A percentile compares a stretch with the other conserved stretches of the same genome.
These are phyloP conservation scores for Xiphophorus hellerii DNA, from an alignment of 2,113 vertebrate genomes.

Conservation along the genomic window DNA sequence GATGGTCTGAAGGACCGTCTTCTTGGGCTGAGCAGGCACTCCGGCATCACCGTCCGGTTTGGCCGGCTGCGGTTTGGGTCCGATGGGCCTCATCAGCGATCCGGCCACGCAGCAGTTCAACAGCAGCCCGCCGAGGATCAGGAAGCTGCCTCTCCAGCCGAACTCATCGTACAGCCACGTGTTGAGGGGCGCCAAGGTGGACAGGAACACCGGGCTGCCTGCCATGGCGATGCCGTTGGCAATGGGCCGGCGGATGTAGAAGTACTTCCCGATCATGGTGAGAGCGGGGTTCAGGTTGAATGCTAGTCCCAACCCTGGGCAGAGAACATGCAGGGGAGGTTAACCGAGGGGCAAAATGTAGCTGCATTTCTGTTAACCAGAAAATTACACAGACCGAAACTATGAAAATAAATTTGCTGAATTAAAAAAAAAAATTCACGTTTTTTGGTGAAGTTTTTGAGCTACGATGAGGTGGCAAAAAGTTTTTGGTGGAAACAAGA, in stretches of 20 bases:
- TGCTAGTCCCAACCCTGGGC: slow-evolving; percentile 90
- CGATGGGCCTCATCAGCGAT: slow-evolving; percentile 93
- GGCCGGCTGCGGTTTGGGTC: slow-evolving; percentile 74
- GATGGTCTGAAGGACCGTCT: slow-evolving; percentile 83
- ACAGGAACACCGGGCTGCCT: slow-evolving; percentile 96
- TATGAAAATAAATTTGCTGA: too few species aligned
- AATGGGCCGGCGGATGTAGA: slow-evolving; percentile 90
- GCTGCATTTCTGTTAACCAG: too few species aligned
- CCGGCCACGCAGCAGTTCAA: slow-evolving; percentile 97
- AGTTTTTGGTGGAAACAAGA: too few species aligned
- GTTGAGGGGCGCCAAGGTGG: slow-evolving; percentile 92
- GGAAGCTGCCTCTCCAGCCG: slow-evolving; percentile 96
- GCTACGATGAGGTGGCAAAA: too few species aligned
- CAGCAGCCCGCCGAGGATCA: slow-evolving; percentile 92
- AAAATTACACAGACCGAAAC: too few species aligned
- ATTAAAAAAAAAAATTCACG: too few species aligned
- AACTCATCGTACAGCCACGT: slow-evolving; percentile 89
- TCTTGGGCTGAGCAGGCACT: slow-evolving; percentile 61
- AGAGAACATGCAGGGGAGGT: not conserved
- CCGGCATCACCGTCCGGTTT: slow-evolving; percentile 25
- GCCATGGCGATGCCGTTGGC: slow-evolving; percentile 98
- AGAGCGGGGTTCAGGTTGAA: slow-evolving; percentile 97
- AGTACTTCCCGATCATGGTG: slow-evolving; percentile 99
- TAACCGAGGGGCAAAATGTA: too few species aligned
- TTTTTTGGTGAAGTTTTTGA: too few species aligned